phyloP scores from a whole-genome alignment of 2,797 vertebrate species.

The Spondyliosoma cantharus region DNA sequence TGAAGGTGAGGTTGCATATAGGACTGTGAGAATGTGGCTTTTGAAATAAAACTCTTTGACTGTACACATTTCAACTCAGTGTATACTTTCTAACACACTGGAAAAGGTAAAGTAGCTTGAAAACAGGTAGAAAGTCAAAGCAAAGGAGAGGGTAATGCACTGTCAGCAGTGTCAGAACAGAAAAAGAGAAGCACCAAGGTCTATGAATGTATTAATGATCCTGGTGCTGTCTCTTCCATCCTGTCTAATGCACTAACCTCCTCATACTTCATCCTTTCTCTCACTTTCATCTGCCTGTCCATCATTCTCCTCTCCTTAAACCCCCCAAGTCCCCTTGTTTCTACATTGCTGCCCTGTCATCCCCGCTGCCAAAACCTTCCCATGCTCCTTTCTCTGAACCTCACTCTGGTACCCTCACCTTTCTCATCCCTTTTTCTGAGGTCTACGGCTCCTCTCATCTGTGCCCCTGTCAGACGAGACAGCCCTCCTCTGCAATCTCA shows the following conservation, averaged over 20 bases:
- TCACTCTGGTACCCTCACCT: constrained; percentile 56
- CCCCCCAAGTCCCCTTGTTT: constrained; percentile 40
- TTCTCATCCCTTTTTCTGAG: constrained; percentile 63
- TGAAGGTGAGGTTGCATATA: background rate
- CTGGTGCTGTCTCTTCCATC: constrained; percentile 39
- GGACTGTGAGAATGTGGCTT: background rate
- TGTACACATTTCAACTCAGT: background rate
- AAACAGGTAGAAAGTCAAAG: constrained; percentile 3
- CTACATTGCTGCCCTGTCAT: constrained; percentile 53
- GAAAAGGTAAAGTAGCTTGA: background rate
- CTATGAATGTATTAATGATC: constrained; percentile 61
- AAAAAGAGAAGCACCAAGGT: constrained; percentile 26
- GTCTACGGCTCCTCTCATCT: constrained; percentile 68
- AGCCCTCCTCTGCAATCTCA: constrained; percentile 57
- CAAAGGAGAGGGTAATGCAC: constrained; percentile 35
- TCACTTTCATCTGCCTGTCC: constrained; percentile 61
- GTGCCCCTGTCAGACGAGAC: constrained; percentile 57
- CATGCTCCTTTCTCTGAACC: constrained; percentile 69
- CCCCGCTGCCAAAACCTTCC: constrained; percentile 59
- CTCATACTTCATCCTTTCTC: constrained; percentile 59
- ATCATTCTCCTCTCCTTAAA: constrained; percentile 54
- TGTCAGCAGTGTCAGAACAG: constrained; percentile 54
- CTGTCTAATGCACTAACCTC: constrained; percentile 53
- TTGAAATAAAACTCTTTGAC: background rate
- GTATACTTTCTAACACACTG: background rate